phyloP scores from a whole-genome alignment of 2,888 invertebrate species.

The Lasius fuliginosus region DNA sequence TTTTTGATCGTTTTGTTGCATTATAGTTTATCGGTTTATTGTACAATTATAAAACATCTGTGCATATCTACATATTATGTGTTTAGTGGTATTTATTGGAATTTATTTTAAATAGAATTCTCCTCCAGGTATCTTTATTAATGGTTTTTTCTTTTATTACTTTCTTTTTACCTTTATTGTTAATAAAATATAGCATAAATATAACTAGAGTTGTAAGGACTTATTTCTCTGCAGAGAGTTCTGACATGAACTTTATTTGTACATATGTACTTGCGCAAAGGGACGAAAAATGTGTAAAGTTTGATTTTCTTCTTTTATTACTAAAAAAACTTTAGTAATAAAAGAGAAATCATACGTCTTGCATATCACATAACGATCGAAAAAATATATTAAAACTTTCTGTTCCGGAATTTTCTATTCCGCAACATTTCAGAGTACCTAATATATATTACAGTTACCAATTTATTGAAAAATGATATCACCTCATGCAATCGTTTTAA shows the following conservation, averaged over 20 bases:
- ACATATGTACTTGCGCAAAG: not conserved
- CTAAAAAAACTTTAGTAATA: not conserved
- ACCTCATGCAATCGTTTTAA: not conserved
- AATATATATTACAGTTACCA: not conserved
- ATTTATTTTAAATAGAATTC: not conserved
- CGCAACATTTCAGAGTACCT: not conserved
- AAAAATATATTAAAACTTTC: not conserved
- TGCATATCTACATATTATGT: constrained; percentile 1
- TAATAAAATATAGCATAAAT: constrained; percentile 24
- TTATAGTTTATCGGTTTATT: not conserved
- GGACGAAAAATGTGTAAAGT: not conserved
- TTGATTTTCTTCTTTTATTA: not conserved
- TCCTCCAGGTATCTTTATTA: not conserved
- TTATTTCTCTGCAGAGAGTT: constrained; percentile 1
- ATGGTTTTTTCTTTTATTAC: not conserved
- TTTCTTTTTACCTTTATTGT: constrained; percentile 5
- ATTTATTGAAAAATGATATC: not conserved
- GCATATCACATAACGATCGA: not conserved
- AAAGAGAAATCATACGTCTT: not conserved
- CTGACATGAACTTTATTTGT: not conserved
- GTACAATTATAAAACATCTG: constrained; percentile 1
- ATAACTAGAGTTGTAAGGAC: not conserved
- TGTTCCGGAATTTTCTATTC: not conserved
- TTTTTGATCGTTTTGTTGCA: not conserved
- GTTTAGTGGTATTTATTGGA: constrained; percentile 4